Evolutionary conservation across 1,140 invertebrate genomes (phyloP).

Genomic region (Pectinophora gossypiella): DNA sequence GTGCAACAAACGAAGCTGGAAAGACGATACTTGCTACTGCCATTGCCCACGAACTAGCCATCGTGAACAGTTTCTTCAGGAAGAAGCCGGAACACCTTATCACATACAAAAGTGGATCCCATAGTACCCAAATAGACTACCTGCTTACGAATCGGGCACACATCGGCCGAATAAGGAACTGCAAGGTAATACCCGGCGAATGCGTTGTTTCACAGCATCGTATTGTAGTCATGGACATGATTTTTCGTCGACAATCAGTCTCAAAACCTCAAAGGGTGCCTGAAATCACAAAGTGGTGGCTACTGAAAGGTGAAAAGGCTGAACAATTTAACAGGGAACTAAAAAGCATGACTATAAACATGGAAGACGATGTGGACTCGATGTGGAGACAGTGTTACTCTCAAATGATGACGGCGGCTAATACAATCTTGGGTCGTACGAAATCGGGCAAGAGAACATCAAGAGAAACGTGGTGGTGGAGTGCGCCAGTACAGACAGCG

Average conservation of each 20-base stretch:
- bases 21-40: slow-evolving; percentile 4
- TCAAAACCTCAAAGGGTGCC: not conserved
- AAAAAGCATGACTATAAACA: not conserved
- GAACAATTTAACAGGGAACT: not conserved
- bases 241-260: not conserved
- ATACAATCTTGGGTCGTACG: not conserved
- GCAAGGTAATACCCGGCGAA: not conserved
- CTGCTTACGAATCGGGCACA: not conserved
- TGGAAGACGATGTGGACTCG: not conserved
- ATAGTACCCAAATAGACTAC: too few species aligned
- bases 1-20: not conserved
- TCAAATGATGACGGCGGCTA: not conserved
- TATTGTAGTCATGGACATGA: not conserved
- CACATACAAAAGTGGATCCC: slow-evolving; percentile 1
- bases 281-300: not conserved
- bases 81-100: not conserved
- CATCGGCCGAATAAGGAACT: not conserved
- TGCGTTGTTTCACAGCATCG: not conserved
- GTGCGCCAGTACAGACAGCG: not conserved
- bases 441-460: not conserved
- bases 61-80: slow-evolving; percentile 3
- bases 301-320: not conserved
- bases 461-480: not conserved
- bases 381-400: not conserved
- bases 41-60: slow-evolving; percentile 9